Evolutionary conservation across 1,140 invertebrate genomes (phyloP).

Genomic region (Tribolium castaneum): DNA sequence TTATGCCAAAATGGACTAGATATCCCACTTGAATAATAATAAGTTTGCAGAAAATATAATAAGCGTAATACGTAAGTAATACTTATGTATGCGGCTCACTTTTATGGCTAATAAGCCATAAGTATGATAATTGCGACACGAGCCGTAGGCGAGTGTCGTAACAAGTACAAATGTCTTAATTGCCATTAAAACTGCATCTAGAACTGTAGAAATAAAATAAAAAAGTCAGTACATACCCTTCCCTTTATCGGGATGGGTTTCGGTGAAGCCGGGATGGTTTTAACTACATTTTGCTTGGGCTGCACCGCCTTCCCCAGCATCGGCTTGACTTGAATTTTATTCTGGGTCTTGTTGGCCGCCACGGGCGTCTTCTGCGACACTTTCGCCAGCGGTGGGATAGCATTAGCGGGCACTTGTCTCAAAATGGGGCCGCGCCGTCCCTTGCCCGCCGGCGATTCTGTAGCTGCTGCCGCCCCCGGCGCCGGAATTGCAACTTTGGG

Average conservation of each 20-base stretch:
- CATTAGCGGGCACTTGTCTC: neutral
- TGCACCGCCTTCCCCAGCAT: neutral
- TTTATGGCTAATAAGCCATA: no score
- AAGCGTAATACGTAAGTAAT: no score
- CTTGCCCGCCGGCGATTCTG: neutral
- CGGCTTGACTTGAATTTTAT: neutral
- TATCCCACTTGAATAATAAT: no score
- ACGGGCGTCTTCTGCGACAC: neutral
- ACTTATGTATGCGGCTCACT: no score
- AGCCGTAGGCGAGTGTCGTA: no score
- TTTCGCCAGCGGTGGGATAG: conserved; percentile 42
- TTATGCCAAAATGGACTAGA: no score
- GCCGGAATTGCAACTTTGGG: neutral
- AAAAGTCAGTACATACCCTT: conserved; percentile 4
- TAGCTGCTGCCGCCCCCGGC: neutral
- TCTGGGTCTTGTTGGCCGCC: neutral
- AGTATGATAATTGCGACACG: no score
- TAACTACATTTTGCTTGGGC: neutral
- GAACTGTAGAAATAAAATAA: neutral
- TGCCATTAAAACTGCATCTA: no score
- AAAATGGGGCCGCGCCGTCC: neutral
- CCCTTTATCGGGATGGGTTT: conserved; percentile 17
- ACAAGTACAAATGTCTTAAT: no score
- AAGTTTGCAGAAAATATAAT: no score
- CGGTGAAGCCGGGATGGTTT: neutral